Base-by-base conservation (phyloP, 2,113 vertebrate genomes). In the Gallinago undulata region DNA sequence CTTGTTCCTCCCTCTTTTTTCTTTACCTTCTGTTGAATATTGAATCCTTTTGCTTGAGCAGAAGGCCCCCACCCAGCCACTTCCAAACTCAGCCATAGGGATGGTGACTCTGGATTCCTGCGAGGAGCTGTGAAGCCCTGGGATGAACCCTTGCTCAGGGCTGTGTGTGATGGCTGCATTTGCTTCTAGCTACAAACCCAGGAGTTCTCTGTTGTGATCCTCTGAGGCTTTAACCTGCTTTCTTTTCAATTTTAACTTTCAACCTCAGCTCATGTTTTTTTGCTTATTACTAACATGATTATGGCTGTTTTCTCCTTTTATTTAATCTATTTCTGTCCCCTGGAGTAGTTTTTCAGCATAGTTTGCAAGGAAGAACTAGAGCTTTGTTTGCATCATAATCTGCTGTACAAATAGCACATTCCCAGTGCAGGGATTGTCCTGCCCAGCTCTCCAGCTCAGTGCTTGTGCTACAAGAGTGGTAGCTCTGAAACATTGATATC, bases 101-200 rank as follows among this genome's bases (percentile, higher is more conserved):
- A 4, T 33, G 41, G 53, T 72, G 48, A 6, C 18, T 7, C n/a
- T 2, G 22, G 9, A 1, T 22, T 55, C 55, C 3, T 2, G 2
- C 0, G 2, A 47, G 77, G 33, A 67, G 33, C 72, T 62, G 68
- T 1, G 2, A 37, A 43, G 56, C 50, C 22, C 19, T 4, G 33
- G 13, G 37, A 14, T 7, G 37, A 74, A 16, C 28, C 23, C 30
- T 68, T 27, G 28, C 82, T 41, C 56, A 14, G 51, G 24, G 25
- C 1, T 62, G 10, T 27, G 33, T 18, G 3, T 9, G 21, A 18
- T 16, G 22, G 5, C n/a, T 64, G 31, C 5, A 1, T 33, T 56
- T 35, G 13, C 33, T 59, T 45, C 41, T 28, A 51, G 10, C 39
- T 27, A 22, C 37, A 57, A 47, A 80, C 7, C 33, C 47, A 37